Evolutionary conservation across 2,888 invertebrate genomes (phyloP).

Genomic region (Notodromas monacha): DNA sequence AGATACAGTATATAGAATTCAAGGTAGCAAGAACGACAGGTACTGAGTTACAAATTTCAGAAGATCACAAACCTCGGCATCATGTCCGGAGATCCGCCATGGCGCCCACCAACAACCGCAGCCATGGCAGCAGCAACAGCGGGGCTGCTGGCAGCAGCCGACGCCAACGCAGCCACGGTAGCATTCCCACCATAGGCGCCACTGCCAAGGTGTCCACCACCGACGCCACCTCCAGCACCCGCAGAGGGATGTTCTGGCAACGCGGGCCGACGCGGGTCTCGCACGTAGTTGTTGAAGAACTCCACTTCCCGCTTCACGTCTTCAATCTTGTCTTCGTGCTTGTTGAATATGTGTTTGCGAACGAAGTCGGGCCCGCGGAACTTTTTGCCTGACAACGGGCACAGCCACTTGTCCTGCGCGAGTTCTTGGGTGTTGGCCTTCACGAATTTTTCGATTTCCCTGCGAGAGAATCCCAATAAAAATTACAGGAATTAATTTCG

Average conservation of each 20-base stretch:
- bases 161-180: slow-evolving; percentile 7
- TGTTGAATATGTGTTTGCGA: slow-evolving; percentile 87
- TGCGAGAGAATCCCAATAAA: slow-evolving; percentile 10
- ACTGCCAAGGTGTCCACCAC: slow-evolving; percentile 15
- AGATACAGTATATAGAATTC: too few species aligned
- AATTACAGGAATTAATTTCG: slow-evolving; percentile 1
- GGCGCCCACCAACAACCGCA: slow-evolving; percentile 8
- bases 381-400: slow-evolving; percentile 91
- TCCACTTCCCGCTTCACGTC: slow-evolving; percentile 81
- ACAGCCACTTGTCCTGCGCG: slow-evolving; percentile 92
- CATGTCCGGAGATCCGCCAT: too few species aligned
- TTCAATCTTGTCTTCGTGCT: slow-evolving; percentile 80
- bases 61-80: slow-evolving; percentile 6
- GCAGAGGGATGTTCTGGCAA: slow-evolving; percentile 42
- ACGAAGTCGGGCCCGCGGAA: slow-evolving; percentile 97
- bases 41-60: background rate
- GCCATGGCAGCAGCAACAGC: slow-evolving; percentile 9
- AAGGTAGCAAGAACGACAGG: background rate
- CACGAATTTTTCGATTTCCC: slow-evolving; percentile 71
- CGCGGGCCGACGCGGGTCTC: slow-evolving; percentile 75
- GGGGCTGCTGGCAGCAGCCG: slow-evolving; percentile 8
- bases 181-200: slow-evolving; percentile 10
- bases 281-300: slow-evolving; percentile 81
- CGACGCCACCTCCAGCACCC: slow-evolving; percentile 15
- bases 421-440: slow-evolving; percentile 82